These are phyloP conservation scores for Dipodomys merriami DNA, from an alignment of 2,113 vertebrate species.

Conservation along the genomic window DNA sequence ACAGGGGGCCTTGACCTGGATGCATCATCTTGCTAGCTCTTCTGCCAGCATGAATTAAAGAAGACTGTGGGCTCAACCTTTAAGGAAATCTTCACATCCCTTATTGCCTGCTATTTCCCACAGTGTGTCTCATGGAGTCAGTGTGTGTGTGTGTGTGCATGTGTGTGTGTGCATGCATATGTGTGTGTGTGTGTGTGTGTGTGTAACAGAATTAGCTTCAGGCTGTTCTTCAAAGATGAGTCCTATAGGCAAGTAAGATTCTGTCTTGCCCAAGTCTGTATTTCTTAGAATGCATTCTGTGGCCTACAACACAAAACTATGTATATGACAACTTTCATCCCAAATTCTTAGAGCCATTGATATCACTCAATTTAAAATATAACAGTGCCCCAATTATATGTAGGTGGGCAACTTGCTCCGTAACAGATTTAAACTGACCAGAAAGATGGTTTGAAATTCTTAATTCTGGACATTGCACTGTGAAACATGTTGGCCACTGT, in stretches of 20 bases:
- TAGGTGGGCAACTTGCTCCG: not conserved
- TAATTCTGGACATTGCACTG: not conserved
- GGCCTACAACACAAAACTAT: slow-evolving; percentile 13
- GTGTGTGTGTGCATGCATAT: not conserved
- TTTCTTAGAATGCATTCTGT: not conserved
- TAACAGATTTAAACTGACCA: not conserved
- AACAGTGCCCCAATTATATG: not conserved
- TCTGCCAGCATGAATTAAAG: not conserved
- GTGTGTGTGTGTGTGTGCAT: not conserved
- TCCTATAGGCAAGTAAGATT: not conserved
- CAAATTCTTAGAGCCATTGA: not conserved
- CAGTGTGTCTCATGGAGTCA: not conserved
- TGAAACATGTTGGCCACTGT: not conserved
- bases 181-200: not conserved
- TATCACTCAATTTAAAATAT: not conserved
- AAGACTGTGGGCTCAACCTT: not conserved
- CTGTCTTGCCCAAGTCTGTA: not conserved
- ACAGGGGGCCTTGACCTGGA: not conserved
- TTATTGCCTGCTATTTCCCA: not conserved
- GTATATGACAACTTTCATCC: not conserved
- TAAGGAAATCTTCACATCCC: not conserved
- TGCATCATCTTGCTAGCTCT: not conserved
- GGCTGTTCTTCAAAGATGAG: slow-evolving; percentile 2
- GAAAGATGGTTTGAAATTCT: slow-evolving; percentile 26
- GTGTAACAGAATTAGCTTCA: not conserved